Base-by-base conservation (phyloP, 2,888 invertebrate genomes). In the Philonicus albiceps region DNA sequence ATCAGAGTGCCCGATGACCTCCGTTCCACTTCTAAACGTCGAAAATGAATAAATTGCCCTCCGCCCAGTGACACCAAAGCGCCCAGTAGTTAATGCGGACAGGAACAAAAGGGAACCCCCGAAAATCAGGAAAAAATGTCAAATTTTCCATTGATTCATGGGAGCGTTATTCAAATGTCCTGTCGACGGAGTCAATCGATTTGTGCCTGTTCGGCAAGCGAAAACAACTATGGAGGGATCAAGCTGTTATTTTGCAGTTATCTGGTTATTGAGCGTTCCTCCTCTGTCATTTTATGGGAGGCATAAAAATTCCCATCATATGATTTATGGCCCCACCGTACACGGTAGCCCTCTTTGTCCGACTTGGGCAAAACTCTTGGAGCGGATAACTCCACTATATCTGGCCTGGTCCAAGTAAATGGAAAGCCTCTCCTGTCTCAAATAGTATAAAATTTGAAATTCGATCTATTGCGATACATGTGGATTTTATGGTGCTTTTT, bases 91-190 rank as follows among this genome's bases (percentile, higher is more conserved):
- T 86, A 78, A 78, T 31, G 72, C 80, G 86, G 72, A 86, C 72
- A 86, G 86, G 86, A 80, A 86, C 78, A 86, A 86, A 86, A 86
- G 78, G 72, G 75, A 86, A 72, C 40, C 78, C 78, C 11, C 78
- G 43, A 75, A 86, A 86, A 86, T 85, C 80, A 87, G 81, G 76
- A 81, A 87, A 43, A 85, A 85, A 81, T 87, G 87, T 87, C 87
- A 87, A 87, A 87, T 87, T 87, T 87, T 74, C 81, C 74, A 55
- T 80, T 87, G 87, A 87, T 87, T 87, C 87, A 87, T 87, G 64
- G 87, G 85, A 87, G 64, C 86, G 80, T 87, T 85, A 87, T 87
- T 87, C 87, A 84, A 84, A 84, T 84, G 84, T 73, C 84, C 84
- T 84, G 84, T 84, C 84, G 84, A 84, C 85, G 80, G 31, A 86